Evolutionary conservation across 53 echinoderm and acorn worm species (phyloP), one percentile per base, ranked within the genome.

Genomic region (Mesocentrotus franciscanus): DNA sequence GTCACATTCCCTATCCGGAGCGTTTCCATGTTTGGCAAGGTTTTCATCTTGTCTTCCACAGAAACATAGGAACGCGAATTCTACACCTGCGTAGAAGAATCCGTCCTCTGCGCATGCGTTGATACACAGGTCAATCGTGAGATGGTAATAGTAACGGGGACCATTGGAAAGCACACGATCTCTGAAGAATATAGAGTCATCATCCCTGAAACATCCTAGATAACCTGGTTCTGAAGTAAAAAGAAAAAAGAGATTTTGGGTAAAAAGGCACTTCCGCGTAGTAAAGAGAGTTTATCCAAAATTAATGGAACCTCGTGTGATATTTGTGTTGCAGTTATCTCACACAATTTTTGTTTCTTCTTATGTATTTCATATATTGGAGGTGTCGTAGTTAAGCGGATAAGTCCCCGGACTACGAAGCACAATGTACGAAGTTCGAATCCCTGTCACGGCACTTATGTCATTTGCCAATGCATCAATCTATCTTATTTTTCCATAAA

Each of bases 81-180:
- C 85, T 55, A 85, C 42, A 56, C 85, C 85, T 42, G 85, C 85
- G 24, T 55, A 85, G 49, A 85, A 85, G 85, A 16, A 18, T 18
- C 56, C 55, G 4, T 22, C 14, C 24, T 42, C 20, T 56, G 39
- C 36, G 27, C 85, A 85, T 24, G 26, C 8, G 9, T 27, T 74
- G 74, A 74, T 74, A 29, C 74, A 74, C 27, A 27, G 30, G 29
- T 74, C 29, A 74, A 74, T 74, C 12, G 74, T 74, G 7, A 74
- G 1, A 39, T 39, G 0, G 0, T 27, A 0, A 1, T 7, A 6
- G 9, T 71, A 27, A 27, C n/a, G 9, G n/a, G 71, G n/a, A 71
- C n/a, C 71, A 71, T 71, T n/a, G 0, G 27, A n/a, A 27, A 71
- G 27, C 27, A 29, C 27, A 13, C 71, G n/a, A 27, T 27, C 71